Base-by-base conservation (phyloP, 2,113 vertebrate genomes). In the Suncus etruscus region DNA sequence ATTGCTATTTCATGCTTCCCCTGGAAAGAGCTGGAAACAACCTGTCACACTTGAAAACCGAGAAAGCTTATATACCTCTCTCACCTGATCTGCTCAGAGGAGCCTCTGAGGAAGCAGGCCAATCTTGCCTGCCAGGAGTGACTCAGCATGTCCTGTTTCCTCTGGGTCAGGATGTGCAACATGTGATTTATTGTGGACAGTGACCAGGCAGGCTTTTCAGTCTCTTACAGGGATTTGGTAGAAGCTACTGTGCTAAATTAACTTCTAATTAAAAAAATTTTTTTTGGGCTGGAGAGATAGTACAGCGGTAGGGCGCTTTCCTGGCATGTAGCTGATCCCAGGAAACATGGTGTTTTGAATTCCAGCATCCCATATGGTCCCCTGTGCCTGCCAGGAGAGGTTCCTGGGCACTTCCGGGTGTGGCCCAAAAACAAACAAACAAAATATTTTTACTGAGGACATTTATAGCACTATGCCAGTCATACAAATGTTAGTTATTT, bases 131-230 rank as follows among this genome's bases (percentile, higher is more conserved):
- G 29, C 0, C 0, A 61, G 80, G 54, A 6, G 39, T 85, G 82
- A 92, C 85, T 92, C 86, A 89, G 83, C 76, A 31, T 0, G 0
- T 7, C 12, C 45, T 50, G 27, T 54, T 76, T 83, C 61, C 58
- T 70, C 27, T 24, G 11, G 25, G 72, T 61, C 76, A 84, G 87
- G 75, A 6, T 32, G 22, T 72, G 75, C n/a, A 25, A 11, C 47
- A 1, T 0, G 2, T 66, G 80, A 74, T 45, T 3, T 31, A 11
- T 22, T 50, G 9, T 73, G 39, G 3, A 11, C 65, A 0, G 32
- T 24, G 50, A 39, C 86, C 83, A 78, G 70, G 24, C 11, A 24
- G 50, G 8, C 81, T 93, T 31, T 84, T 27, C 11, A 20, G 48
- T 29, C 32, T 58, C 45, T 29, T 50, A 50, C 0, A 2, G 0